These are phyloP conservation scores for Hyposoter didymator DNA, from an alignment of 2,888 invertebrate genomes.

Conservation along the genomic window DNA sequence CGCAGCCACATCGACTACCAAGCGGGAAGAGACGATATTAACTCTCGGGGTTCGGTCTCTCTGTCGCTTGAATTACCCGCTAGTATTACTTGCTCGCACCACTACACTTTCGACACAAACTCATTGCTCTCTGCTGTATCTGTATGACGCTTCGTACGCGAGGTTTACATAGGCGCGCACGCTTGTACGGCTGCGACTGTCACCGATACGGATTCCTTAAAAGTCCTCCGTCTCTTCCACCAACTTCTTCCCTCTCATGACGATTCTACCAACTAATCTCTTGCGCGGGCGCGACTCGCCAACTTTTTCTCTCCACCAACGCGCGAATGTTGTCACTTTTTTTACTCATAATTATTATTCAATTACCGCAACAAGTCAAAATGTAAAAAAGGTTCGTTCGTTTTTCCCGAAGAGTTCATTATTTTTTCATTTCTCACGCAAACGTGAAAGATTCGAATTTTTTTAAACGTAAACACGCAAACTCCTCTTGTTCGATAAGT, in stretches of 20 bases:
- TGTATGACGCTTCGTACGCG: conserved; percentile 41
- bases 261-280: conserved; percentile 66
- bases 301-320: not conserved
- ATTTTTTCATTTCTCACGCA: not conserved
- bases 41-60: conserved; percentile 66
- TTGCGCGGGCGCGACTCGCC: conserved; percentile 59
- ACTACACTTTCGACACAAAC: conserved; percentile 49
- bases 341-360: not conserved
- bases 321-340: not conserved
- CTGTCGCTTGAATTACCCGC: conserved; percentile 70
- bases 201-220: conserved; percentile 80
- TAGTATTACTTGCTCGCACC: conserved; percentile 45
- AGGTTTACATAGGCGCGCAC: conserved; percentile 61
- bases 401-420: not conserved
- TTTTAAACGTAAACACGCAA: no score
- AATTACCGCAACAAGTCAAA: not conserved
- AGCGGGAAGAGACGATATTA: conserved; percentile 60
- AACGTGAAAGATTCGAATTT: not conserved
- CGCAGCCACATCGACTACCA: conserved; percentile 39
- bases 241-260: conserved; percentile 13
- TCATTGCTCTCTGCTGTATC: conserved; percentile 51
- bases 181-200: conserved; percentile 78
- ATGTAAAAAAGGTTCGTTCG: not conserved
- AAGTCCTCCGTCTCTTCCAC: conserved; percentile 67
- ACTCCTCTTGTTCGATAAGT: not conserved